Conservation (phyloP, 2,113 vertebrate genomes). For the Serinus canaria region DNA sequence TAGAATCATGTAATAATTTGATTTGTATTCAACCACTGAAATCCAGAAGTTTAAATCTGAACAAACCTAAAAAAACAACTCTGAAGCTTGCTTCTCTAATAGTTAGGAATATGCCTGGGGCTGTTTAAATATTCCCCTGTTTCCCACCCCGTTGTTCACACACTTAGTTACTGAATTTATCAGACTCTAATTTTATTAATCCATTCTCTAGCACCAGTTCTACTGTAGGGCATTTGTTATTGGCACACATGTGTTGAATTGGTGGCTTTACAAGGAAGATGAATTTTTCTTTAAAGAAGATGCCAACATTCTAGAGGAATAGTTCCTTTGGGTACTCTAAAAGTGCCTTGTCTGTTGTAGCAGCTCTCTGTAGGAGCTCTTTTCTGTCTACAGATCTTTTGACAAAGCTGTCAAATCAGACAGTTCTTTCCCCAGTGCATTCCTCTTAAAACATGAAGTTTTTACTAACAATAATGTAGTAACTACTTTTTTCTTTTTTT, state of each 20-base stretch:
- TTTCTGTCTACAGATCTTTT: neutral
- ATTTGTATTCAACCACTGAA: slow-evolving; percentile 3
- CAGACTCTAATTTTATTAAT: slow-evolving; percentile 1
- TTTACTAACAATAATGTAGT: neutral
- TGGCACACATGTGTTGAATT: neutral
- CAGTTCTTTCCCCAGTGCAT: neutral
- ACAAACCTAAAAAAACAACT: neutral
- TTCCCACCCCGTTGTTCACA: neutral
- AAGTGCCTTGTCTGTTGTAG: slow-evolving; percentile 10
- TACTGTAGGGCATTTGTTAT: neutral
- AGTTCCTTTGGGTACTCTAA: neutral
- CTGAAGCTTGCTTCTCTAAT: neutral
- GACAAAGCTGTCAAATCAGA: neutral
- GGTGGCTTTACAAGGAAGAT: slow-evolving; percentile 28
- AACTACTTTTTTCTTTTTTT: neutral
- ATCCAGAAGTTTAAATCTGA: neutral
- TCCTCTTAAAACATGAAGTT: neutral
- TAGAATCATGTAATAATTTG: neutral
- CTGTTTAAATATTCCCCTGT: neutral
- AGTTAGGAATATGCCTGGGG: neutral
- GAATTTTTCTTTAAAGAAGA: slow-evolving; percentile 18
- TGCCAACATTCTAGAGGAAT: neutral
- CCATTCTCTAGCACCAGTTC: neutral
- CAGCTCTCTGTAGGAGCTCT: neutral
- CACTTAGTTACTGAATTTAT: slow-evolving; percentile 13